Conservation (phyloP, 53 echinoderm and acorn worm species). For the Echinometra lucunter region DNA sequence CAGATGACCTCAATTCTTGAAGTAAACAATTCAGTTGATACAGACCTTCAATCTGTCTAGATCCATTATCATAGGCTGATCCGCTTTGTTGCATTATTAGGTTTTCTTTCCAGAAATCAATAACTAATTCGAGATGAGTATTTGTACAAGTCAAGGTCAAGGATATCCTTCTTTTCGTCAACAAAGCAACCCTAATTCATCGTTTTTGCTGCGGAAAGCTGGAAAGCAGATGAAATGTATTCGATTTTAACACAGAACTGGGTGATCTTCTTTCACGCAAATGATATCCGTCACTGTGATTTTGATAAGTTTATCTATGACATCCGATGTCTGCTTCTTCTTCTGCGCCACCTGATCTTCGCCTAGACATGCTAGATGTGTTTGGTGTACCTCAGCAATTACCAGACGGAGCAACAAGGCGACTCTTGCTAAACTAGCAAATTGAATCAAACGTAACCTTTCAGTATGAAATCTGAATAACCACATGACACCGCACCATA, state of each 20-base stretch:
- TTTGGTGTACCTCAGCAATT: not conserved
- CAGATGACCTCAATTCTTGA: too few species aligned
- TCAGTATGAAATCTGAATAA: not conserved
- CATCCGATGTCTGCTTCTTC: not conserved
- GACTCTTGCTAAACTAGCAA: not conserved
- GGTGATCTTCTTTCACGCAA: not conserved
- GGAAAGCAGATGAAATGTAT: not conserved
- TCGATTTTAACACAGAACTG: not conserved
- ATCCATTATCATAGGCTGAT: too few species aligned
- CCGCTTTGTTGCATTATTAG: too few species aligned
- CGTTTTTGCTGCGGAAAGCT: not conserved
- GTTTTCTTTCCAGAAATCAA: too few species aligned
- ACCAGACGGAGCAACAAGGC: not conserved
- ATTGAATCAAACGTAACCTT: constrained; percentile 10
- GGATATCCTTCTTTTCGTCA: too few species aligned
- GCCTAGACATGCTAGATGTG: not conserved
- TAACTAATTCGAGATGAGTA: too few species aligned
- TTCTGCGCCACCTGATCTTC: not conserved
- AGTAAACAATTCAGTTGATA: too few species aligned
- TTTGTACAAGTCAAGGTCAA: too few species aligned
- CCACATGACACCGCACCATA: not conserved
- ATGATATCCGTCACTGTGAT: not conserved
- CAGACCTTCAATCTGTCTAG: too few species aligned
- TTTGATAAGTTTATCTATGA: not conserved
- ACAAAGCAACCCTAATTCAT: too few species aligned